Evolutionary conservation across 2,113 vertebrate genomes (phyloP).

Genomic region (Indicator maculatus): DNA sequence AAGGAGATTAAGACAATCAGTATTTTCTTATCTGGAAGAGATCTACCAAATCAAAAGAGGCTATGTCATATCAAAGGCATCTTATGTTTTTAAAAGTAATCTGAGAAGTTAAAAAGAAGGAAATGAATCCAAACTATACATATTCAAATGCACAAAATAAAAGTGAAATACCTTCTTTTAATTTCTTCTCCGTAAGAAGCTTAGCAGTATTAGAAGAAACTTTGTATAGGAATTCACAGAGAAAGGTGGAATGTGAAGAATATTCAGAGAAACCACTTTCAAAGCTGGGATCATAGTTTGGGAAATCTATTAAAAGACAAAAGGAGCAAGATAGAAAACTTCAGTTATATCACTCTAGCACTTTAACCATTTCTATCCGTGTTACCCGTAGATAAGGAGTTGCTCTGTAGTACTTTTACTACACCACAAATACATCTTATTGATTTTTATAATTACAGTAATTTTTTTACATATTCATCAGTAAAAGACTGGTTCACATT

Average conservation of each 20-base stretch:
- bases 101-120: background rate
- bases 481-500: background rate
- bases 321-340: background rate
- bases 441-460: background rate
- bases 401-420: background rate
- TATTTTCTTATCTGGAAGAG: background rate
- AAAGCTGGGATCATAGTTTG: constrained; percentile 79
- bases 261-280: constrained; percentile 77
- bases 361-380: background rate
- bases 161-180: constrained; percentile 84
- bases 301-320: constrained; percentile 82
- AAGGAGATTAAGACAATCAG: background rate
- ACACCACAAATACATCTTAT: background rate
- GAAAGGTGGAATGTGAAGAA: constrained; percentile 78
- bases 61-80: background rate
- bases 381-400: accelerated
- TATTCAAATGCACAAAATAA: background rate
- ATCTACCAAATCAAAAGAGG: background rate
- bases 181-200: constrained; percentile 81
- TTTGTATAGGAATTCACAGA: constrained; percentile 92
- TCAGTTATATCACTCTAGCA: background rate
- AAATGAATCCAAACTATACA: background rate
- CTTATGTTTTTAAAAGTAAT: background rate
- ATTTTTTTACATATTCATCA: background rate
- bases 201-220: constrained; percentile 77